These are phyloP conservation scores for Thymelicus lineola DNA, from an alignment of 2,888 invertebrate genomes.

Conservation along the genomic window DNA sequence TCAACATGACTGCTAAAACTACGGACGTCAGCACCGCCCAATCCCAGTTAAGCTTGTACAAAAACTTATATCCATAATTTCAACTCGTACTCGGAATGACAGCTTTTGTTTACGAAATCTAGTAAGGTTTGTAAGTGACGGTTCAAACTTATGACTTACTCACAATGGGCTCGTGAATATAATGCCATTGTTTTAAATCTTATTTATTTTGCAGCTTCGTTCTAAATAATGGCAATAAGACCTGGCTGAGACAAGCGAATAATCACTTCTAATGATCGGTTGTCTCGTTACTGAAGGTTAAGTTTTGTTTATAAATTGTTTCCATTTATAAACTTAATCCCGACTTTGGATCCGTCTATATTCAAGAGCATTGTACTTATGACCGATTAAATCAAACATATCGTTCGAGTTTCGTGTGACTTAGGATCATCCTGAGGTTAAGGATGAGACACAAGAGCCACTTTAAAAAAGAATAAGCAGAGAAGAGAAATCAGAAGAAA, in stretches of 20 bases:
- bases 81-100: constrained; percentile 13
- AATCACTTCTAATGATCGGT: constrained; percentile 8
- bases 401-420: too few species aligned
- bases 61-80: constrained; percentile 20
- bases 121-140: constrained; percentile 27
- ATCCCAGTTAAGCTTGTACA: neutral
- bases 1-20: neutral
- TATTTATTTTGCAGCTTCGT: constrained; percentile 29
- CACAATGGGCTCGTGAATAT: constrained; percentile 33
- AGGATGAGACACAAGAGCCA: too few species aligned
- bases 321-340: constrained; percentile 5
- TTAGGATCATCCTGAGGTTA: too few species aligned
- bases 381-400: too few species aligned
- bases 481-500: too few species aligned
- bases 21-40: neutral
- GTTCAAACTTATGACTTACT: constrained; percentile 28
- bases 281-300: neutral
- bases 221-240: constrained; percentile 22
- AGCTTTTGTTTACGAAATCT: constrained; percentile 20
- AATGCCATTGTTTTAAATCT: constrained; percentile 35
- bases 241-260: constrained; percentile 22
- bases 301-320: constrained; percentile 6
- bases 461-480: too few species aligned
- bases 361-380: neutral
- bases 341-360: neutral